Base-by-base conservation (phyloP, 2,113 vertebrate genomes). In the Oncorhynchus kisutch region DNA sequence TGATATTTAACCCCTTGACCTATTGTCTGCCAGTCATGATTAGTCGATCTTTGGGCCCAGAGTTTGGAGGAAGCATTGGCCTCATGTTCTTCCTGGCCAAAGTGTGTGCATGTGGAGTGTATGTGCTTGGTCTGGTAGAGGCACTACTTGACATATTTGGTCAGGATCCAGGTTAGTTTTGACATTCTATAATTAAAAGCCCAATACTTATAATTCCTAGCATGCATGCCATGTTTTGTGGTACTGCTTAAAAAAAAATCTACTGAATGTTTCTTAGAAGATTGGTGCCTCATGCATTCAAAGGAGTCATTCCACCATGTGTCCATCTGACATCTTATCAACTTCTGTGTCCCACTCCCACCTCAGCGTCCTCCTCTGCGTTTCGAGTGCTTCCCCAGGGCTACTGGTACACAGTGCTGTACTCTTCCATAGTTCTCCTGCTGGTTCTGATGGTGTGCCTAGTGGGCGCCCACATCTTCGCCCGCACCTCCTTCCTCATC, bases 31-130 rank as follows among this genome's bases (percentile, higher is more conserved):
- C 81, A 97, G 96, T 95, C 82, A 97, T 97, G 96, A 97, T 97
- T 86, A 97, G 96, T 45, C 92, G 96, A 1, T 96, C 96, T 0
- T 87, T 97, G 81, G 96, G 96, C 4, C 96, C 96, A 0, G 96
- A 97, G 90, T 96, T 97, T 5, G 96, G 96, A 3, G 96, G 96
- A 68, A 96, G 96, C 84, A 97, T 97, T 0, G 96, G 96, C 22
- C 91, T 97, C 57, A 97, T 97, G 95, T 97, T 97, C 91, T 97
- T 94, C 88, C 75, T 97, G 78, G 96, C 96, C 66, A 97, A 97
- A 20, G 94, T 97, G 66, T 97, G 92, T 54, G 94, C 95, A 1
- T 97, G 96, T 80, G 96, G 95, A 0, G 96, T 96, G 12, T 97
- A 95, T 25, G 91, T 97, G 14, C 93, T 97, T 8, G 96, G 96